A percentile compares a stretch with the other conserved stretches of the same genome.
Conservation (phyloP, 2,113 vertebrate species). For the Prochilodus magdalenae region DNA sequence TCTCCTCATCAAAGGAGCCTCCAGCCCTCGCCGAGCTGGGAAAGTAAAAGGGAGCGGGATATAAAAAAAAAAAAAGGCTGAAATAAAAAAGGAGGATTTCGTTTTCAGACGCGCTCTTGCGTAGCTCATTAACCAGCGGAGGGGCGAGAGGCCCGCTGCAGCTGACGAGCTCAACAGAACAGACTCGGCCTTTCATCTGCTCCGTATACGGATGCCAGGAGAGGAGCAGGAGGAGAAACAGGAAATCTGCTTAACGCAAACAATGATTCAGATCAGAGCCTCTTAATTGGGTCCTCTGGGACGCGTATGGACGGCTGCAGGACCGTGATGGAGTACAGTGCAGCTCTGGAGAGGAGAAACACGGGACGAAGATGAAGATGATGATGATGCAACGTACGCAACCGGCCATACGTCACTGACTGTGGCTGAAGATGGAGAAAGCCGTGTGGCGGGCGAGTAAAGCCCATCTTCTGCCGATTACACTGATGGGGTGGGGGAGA, state of each 20-base stretch:
- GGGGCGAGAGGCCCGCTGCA: conserved; percentile 19
- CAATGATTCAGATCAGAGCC: conserved; percentile 22
- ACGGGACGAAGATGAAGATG: neutral
- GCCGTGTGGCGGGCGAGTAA: neutral
- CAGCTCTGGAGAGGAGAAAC: neutral
- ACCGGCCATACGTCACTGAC: neutral
- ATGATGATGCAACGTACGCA: neutral
- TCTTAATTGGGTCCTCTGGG: conserved; percentile 53
- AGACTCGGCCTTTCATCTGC: conserved; percentile 36
- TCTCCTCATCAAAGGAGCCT: too few species aligned
- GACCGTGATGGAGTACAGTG: conserved; percentile 3
- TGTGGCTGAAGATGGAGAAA: neutral
- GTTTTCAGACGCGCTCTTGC: neutral
- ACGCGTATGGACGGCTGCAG: conserved; percentile 17
- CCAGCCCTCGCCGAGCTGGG: neutral
- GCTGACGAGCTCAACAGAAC: conserved; percentile 40
- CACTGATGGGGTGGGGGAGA: neutral
- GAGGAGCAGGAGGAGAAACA: conserved; percentile 19
- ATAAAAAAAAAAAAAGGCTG: neutral
- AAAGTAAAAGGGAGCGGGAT: conserved; percentile 24
- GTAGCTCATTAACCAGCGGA: conserved; percentile 40
- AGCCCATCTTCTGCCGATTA: conserved; percentile 29
- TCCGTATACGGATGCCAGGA: conserved; percentile 4
- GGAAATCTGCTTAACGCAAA: conserved; percentile 34
- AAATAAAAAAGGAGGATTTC: neutral